Evolutionary conservation across 2,113 vertebrate species (phyloP).

Genomic region (Myrmecobius fasciatus): DNA sequence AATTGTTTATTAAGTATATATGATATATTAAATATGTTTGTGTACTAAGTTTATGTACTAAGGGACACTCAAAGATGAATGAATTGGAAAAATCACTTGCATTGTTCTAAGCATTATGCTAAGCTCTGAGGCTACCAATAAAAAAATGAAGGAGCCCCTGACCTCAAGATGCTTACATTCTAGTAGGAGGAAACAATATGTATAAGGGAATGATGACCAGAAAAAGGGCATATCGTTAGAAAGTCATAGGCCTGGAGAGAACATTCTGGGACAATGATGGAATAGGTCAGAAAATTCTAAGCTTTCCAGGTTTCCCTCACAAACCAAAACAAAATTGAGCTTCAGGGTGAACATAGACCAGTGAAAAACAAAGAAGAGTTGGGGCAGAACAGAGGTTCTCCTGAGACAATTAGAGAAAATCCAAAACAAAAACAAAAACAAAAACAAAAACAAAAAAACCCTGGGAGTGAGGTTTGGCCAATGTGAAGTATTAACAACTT

Average conservation of each 20-base stretch:
- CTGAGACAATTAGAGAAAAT: no score
- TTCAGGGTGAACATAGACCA: no score
- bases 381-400: no score
- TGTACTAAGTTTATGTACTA: background rate
- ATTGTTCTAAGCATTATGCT: background rate
- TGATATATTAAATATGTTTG: background rate
- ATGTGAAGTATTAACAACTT: no score
- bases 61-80: background rate
- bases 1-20: background rate
- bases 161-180: background rate
- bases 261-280: no score
- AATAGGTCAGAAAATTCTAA: no score
- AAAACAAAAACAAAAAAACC: no score
- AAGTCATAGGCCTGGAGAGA: background rate
- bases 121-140: background rate
- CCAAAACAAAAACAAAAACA: no score
- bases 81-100: background rate
- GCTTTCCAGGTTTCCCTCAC: no score
- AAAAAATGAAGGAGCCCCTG: background rate
- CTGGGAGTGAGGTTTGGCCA: no score
- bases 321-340: no score
- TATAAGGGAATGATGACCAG: background rate
- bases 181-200: background rate
- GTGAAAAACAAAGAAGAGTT: no score
- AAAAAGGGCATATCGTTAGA: background rate